These are phyloP conservation scores for Ceratoteleas bidentatus DNA, from an alignment of 1,140 invertebrate species.

Conservation along the genomic window DNA sequence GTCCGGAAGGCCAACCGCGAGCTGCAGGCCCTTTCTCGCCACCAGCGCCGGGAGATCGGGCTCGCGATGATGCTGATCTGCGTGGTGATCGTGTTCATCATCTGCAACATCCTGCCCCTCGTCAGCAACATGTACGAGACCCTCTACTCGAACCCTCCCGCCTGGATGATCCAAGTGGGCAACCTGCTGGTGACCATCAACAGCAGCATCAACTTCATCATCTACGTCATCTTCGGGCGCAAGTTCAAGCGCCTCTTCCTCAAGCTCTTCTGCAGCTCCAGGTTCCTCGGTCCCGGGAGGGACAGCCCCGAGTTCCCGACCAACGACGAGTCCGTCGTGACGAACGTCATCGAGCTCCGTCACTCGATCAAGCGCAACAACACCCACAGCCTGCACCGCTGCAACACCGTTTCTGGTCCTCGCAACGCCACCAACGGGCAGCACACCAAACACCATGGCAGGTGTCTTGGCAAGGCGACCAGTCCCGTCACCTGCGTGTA, in stretches of 20 bases:
- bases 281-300: conserved; percentile 79
- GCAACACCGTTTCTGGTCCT: conserved; percentile 82
- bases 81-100: conserved; percentile 96
- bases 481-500: conserved; percentile 86
- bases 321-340: conserved; percentile 90
- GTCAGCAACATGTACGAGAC: conserved; percentile 94
- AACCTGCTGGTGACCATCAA: conserved; percentile 98
- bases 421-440: conserved; percentile 73
- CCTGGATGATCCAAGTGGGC: conserved; percentile 88
- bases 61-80: conserved; percentile 96
- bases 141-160: conserved; percentile 83
- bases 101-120: conserved; percentile 95
- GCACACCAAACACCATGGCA: conserved; percentile 70
- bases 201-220: conserved; percentile 97
- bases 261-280: conserved; percentile 90
- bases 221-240: conserved; percentile 98
- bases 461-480: conserved; percentile 74
- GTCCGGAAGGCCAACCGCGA: conserved; percentile 91
- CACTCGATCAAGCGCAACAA: conserved; percentile 83
- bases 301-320: conserved; percentile 87
- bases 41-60: conserved; percentile 93
- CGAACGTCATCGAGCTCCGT: conserved; percentile 85
- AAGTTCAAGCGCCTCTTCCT: conserved; percentile 96
- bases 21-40: conserved; percentile 88
- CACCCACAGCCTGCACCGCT: conserved; percentile 81